phyloP scores from a whole-genome alignment of 2,113 vertebrate genomes.

The Charadrius vociferus region DNA sequence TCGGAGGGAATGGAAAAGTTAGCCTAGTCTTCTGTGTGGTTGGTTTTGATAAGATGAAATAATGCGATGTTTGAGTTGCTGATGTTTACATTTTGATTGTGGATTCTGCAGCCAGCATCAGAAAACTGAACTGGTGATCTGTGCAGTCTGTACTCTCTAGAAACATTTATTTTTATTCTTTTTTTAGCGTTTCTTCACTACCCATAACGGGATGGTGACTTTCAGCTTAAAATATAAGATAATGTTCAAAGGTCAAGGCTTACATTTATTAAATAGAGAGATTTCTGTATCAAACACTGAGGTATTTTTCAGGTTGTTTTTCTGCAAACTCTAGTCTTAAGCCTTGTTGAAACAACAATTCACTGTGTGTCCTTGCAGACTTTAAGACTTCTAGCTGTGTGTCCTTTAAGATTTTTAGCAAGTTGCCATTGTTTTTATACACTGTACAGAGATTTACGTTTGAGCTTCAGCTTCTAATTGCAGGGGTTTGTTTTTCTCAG shows the following conservation, averaged over 20 bases:
- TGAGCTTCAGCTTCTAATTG: conserved; percentile 50
- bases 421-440: neutral
- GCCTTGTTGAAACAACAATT: neutral
- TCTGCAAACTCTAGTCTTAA: neutral
- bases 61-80: neutral
- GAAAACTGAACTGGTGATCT: neutral
- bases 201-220: neutral
- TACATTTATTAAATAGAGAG: neutral
- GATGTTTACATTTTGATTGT: neutral
- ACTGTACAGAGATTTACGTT: neutral
- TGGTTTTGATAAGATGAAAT: conserved; percentile 4
- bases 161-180: neutral
- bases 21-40: neutral
- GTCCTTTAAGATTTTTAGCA: neutral
- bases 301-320: neutral
- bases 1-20: neutral
- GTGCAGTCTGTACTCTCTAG: neutral
- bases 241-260: neutral
- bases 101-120: neutral
- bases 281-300: neutral
- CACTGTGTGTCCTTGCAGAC: neutral
- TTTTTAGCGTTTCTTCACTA: neutral
- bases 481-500: conserved; percentile 83
- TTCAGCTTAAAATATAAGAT: neutral
- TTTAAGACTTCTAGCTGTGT: too few species aligned